Conservation (phyloP, 2,888 invertebrate genomes). For the Volucella zonaria region DNA sequence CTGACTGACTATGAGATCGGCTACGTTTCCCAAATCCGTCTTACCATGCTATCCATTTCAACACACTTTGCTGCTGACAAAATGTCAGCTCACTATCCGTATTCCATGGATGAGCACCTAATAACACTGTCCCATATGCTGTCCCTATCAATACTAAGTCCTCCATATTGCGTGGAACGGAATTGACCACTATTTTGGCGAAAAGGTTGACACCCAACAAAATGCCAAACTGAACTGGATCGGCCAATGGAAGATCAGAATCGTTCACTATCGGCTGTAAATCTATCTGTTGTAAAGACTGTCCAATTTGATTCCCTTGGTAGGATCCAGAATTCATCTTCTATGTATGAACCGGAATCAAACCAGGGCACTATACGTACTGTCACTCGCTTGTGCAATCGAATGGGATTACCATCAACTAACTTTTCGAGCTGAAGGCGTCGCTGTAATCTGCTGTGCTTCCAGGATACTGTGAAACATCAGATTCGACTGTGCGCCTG, state of each 20-base stretch:
- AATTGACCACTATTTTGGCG: too few relatives aligned
- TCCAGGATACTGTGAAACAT: background rate
- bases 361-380: constrained; percentile 13
- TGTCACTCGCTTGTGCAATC: background rate
- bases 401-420: constrained; percentile 24
- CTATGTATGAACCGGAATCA: background rate
- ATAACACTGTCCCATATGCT: too few relatives aligned
- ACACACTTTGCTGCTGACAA: too few relatives aligned
- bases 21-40: too few relatives aligned
- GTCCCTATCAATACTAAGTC: too few relatives aligned
- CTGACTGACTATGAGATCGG: too few relatives aligned
- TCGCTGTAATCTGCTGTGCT: background rate
- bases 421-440: background rate
- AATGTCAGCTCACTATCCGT: too few relatives aligned
- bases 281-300: too few relatives aligned
- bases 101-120: too few relatives aligned
- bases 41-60: too few relatives aligned
- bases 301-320: constrained; percentile 8
- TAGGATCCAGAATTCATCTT: constrained; percentile 17
- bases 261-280: background rate
- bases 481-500: constrained; percentile 7
- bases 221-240: background rate
- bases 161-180: too few relatives aligned
- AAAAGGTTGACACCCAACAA: too few relatives aligned
- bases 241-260: background rate